phyloP scores from a whole-genome alignment of 1,140 invertebrate species.

The Drosophila carrolli region DNA sequence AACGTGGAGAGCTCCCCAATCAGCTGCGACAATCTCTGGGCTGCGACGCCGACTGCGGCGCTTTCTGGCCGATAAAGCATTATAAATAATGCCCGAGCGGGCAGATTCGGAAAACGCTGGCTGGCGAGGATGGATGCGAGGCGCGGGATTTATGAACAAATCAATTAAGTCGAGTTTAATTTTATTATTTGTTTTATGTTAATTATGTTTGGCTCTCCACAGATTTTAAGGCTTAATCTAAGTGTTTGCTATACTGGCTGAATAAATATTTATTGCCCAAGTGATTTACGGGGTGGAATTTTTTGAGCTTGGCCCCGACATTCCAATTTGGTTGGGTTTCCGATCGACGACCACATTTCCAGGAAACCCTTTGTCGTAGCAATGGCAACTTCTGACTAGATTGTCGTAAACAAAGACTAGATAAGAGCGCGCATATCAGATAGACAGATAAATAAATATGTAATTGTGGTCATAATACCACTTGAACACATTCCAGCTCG shows the following conservation, averaged over 20 bases:
- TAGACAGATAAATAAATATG: slow-evolving; percentile 68
- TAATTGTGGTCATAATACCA: slow-evolving; percentile 65
- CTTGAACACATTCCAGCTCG: slow-evolving; percentile 22
- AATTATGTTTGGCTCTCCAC: slow-evolving; percentile 64
- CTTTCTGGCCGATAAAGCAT: slow-evolving; percentile 58
- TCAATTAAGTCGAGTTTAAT: slow-evolving; percentile 56
- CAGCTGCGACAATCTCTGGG: slow-evolving; percentile 65
- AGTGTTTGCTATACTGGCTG: slow-evolving; percentile 40
- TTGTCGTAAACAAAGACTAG: slow-evolving; percentile 37
- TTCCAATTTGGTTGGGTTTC: slow-evolving; percentile 8
- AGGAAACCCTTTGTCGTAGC: slow-evolving; percentile 39
- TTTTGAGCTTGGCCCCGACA: slow-evolving; percentile 12
- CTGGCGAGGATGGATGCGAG: slow-evolving; percentile 18
- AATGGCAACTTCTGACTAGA: slow-evolving; percentile 38
- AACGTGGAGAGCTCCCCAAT: slow-evolving; percentile 51
- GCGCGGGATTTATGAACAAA: slow-evolving; percentile 64
- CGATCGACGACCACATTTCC: slow-evolving; percentile 9
- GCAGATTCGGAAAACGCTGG: slow-evolving; percentile 1
- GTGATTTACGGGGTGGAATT: slow-evolving; percentile 53
- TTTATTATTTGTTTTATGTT: slow-evolving; percentile 68
- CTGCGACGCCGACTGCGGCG: slow-evolving; percentile 36
- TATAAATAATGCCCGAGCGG: slow-evolving; percentile 15
- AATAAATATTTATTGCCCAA: slow-evolving; percentile 61
- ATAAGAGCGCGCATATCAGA: slow-evolving; percentile 49
- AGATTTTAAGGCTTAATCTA: slow-evolving; percentile 47